Evolutionary conservation across 1,140 invertebrate genomes (phyloP).

Genomic region (Hestina assimilis): DNA sequence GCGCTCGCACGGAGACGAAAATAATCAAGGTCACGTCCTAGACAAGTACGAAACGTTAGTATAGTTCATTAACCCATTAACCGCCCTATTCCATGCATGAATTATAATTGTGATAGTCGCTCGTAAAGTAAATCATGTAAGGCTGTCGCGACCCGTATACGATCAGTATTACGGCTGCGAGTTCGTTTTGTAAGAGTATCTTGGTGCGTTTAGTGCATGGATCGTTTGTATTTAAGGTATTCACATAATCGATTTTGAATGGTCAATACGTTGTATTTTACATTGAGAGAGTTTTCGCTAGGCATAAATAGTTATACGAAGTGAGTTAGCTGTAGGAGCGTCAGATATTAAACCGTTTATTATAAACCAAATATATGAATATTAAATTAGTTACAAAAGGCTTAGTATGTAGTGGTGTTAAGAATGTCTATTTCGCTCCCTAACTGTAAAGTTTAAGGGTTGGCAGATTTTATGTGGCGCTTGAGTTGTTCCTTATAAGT

Average conservation of each 20-base stretch:
- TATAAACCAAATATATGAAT: conserved; percentile 57
- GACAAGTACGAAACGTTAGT: conserved; percentile 78
- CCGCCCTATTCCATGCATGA: conserved; percentile 41
- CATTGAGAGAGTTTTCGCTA: conserved; percentile 34
- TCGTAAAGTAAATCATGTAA: conserved; percentile 23
- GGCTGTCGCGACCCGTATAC: conserved; percentile 9
- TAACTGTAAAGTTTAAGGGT: conserved; percentile 34
- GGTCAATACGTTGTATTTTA: conserved; percentile 27
- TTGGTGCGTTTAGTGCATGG: conserved; percentile 6
- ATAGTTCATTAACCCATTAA: conserved; percentile 38
- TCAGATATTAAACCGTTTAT: conserved; percentile 31
- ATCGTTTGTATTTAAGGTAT: conserved; percentile 20
- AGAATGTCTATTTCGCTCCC: conserved; percentile 32
- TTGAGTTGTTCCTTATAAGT: conserved; percentile 30
- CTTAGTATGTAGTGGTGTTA: conserved; percentile 40
- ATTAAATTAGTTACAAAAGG: conserved; percentile 42
- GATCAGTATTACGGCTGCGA: conserved; percentile 14
- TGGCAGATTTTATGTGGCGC: conserved; percentile 37
- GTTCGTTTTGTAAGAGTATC: conserved; percentile 5
- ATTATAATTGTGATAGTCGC: conserved; percentile 42
- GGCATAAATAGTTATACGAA: conserved; percentile 33
- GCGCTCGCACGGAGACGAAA: conserved; percentile 64
- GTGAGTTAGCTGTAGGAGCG: conserved; percentile 20
- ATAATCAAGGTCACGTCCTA: conserved; percentile 60
- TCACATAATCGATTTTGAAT: conserved; percentile 35